Percentiles rank a stretch among this genome's conserved stretches.
Conservation (phyloP, 2,888 invertebrate species). For the Habroteleia sp. region DNA sequence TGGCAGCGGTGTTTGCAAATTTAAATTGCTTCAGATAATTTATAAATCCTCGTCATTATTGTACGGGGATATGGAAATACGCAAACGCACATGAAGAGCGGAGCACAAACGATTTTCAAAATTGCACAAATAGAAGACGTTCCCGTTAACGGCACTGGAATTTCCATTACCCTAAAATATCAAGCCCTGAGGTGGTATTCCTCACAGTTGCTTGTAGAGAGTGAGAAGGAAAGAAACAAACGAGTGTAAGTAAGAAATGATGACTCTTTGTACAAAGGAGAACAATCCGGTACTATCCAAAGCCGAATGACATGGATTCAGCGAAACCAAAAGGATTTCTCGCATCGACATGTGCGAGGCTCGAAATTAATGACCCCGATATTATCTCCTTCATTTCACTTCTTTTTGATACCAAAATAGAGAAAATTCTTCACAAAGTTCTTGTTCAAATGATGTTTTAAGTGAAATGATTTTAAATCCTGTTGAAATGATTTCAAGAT, state of each 20-base stretch:
- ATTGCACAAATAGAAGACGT: conserved; percentile 65
- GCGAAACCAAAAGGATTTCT: conserved; percentile 41
- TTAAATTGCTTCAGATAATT: neutral
- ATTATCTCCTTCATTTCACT: conserved; percentile 21
- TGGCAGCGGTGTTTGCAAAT: no score
- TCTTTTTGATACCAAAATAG: no score
- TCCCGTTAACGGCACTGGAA: conserved; percentile 67
- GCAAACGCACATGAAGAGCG: no score
- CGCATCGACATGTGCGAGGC: conserved; percentile 33
- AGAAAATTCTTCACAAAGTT: no score
- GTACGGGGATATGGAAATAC: no score
- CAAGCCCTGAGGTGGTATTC: conserved; percentile 66
- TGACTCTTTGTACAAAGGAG: conserved; percentile 38
- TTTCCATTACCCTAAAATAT: conserved; percentile 74
- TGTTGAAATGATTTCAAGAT: no score
- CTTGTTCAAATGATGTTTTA: no score
- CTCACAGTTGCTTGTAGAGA: conserved; percentile 41
- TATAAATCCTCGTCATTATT: no score
- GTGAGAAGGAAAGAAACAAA: conserved; percentile 22
- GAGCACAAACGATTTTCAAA: conserved; percentile 60
- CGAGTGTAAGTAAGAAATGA: conserved; percentile 33
- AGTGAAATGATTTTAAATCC: no score
- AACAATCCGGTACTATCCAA: conserved; percentile 32
- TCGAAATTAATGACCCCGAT: conserved; percentile 55
- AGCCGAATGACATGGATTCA: conserved; percentile 41